Evolutionary conservation across 2,113 vertebrate genomes (phyloP).

Genomic region (Columba livia): DNA sequence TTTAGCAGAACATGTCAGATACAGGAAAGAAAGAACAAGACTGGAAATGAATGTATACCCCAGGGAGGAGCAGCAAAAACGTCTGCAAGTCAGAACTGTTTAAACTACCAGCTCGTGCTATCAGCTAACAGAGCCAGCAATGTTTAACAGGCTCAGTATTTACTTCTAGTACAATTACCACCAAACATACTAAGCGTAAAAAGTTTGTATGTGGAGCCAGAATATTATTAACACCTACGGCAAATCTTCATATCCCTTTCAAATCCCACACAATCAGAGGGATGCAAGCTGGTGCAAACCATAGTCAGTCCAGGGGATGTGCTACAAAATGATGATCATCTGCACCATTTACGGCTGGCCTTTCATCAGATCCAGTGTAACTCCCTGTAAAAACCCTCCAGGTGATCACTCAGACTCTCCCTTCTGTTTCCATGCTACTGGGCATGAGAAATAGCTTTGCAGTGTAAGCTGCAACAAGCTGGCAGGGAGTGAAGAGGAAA

Average conservation of each 20-base stretch:
- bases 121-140: not conserved
- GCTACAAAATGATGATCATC: not conserved
- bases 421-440: not conserved
- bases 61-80: not conserved
- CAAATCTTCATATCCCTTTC: not conserved
- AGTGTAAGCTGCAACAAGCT: not conserved
- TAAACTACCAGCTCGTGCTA: not conserved
- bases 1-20: not conserved
- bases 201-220: accelerated
- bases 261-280: not conserved
- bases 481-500: not conserved
- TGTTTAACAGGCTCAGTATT: not conserved
- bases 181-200: accelerated
- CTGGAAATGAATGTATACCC: not conserved
- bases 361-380: accelerated
- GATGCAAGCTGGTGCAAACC: not conserved
- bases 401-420: not conserved
- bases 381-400: not conserved
- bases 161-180: not conserved
- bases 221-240: not conserved
- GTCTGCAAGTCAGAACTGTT: not conserved
- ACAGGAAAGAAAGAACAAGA: not conserved
- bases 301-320: not conserved
- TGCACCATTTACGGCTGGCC: not conserved
- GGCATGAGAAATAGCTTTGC: not conserved